phyloP scores from a whole-genome alignment of 2,113 vertebrate species.

The Ptilorrhoa leucosticta region DNA sequence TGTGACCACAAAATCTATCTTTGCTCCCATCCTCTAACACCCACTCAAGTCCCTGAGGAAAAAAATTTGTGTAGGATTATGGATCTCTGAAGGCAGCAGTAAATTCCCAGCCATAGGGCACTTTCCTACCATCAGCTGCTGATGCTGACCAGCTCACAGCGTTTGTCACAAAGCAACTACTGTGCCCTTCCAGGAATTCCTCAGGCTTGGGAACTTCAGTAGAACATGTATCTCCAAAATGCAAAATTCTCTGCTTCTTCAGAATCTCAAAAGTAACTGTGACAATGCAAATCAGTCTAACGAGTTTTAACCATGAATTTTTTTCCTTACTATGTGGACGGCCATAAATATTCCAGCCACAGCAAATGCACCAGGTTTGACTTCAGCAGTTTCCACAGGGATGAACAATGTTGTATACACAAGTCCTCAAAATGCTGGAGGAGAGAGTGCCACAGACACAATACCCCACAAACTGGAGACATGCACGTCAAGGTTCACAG shows the following conservation, averaged over 20 bases:
- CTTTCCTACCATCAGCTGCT: background rate
- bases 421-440: background rate
- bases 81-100: background rate
- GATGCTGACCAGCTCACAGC: background rate
- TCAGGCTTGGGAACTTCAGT: background rate
- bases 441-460: background rate
- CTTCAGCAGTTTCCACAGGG: background rate
- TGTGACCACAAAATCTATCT: background rate
- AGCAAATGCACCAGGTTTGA: background rate
- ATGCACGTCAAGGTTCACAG: background rate
- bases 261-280: background rate
- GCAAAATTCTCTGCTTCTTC: background rate
- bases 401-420: background rate
- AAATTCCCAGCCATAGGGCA: background rate
- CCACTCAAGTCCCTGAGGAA: background rate
- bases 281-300: background rate
- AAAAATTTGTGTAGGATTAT: too few relatives aligned
- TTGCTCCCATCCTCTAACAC: background rate
- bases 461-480: background rate
- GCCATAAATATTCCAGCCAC: background rate
- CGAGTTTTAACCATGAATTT: background rate
- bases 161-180: background rate
- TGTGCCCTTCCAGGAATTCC: background rate
- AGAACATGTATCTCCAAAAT: background rate
- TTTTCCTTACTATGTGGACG: accelerated